Evolutionary conservation across 2,113 vertebrate species (phyloP), one percentile per base, ranked within the genome.

Genomic region (Formicarius rufipectus): DNA sequence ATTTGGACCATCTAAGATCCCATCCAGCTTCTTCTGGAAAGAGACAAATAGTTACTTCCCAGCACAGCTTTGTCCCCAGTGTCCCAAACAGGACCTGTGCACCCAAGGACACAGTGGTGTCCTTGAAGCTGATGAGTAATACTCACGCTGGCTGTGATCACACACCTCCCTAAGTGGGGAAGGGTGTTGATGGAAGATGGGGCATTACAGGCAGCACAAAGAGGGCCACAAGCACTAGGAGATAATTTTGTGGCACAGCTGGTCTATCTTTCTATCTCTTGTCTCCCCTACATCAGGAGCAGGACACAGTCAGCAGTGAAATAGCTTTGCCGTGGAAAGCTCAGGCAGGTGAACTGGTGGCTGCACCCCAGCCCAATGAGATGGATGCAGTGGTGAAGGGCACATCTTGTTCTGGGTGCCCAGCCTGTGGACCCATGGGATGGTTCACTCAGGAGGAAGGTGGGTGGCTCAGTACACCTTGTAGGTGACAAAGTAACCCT

Each of bases 291-390:
- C 23, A 47, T 16, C 7, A 33, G 40, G 12, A 69, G n/a, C 33
- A 82, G 21, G 25, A 58, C 24, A 7, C 33, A 83, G 35, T 2
- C 35, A 73, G n/a, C 25, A 72, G 28, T 8, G n/a, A 58, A 42
- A 25, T 10, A 42, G 18, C 27, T 91, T 50, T 64, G 27, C 6
- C 19, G 20, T 1, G 1, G 59, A 22, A 5, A n/a, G n/a, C 13
- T 69, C 64, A 45, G n/a, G 16, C 18, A 84, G 63, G 25, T 67
- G 59, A 79, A 21, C 14, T 21, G 37, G 6, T 63, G 37, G 33
- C 10, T 63, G 45, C 28, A 49, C 2, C 14, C 55, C 52, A 31
- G 27, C 7, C 12, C 30, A 12, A 9, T 0, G 0, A 50, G 27
- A 35, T 6, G 21, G 25, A 47, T 24, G 13, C 35, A 44, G 21